Conservation (phyloP, 2,113 vertebrate genomes). For the Manacus vitellinus region DNA sequence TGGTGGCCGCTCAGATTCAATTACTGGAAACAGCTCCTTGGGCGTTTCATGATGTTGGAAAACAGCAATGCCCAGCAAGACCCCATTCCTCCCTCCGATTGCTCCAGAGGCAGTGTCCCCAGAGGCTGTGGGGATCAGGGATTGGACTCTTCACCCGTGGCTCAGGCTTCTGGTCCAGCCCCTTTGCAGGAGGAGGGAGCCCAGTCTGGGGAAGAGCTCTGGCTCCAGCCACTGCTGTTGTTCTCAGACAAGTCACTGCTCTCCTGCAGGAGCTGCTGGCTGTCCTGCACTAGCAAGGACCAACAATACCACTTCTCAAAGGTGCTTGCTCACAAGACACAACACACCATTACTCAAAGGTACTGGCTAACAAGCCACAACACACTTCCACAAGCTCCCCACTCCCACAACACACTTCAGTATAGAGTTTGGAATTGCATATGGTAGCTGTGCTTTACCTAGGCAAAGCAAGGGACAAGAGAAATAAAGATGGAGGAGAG, state of each 20-base stretch:
- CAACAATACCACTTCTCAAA: neutral
- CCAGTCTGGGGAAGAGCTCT: neutral
- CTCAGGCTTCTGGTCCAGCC: neutral
- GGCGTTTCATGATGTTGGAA: neutral
- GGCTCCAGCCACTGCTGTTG: neutral
- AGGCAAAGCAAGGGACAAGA: neutral
- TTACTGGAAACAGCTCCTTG: neutral
- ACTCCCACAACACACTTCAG: no score
- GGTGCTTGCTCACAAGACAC: neutral
- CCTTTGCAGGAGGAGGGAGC: neutral
- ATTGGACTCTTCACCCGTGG: neutral
- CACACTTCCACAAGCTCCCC: neutral
- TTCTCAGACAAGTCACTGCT: neutral
- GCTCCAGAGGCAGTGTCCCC: neutral
- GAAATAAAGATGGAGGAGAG: neutral
- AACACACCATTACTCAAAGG: neutral
- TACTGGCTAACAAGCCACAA: neutral
- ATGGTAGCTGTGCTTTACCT: neutral
- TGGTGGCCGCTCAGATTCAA: neutral
- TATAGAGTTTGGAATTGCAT: neutral
- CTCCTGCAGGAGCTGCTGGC: neutral
- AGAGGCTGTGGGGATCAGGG: neutral
- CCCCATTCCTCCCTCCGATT: neutral
- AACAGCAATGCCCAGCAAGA: neutral
- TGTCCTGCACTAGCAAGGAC: neutral